A percentile compares a stretch with the other conserved stretches of the same genome.
Evolutionary conservation across 2,888 invertebrate species (phyloP).

Genomic region (Heliconius ismenius): DNA sequence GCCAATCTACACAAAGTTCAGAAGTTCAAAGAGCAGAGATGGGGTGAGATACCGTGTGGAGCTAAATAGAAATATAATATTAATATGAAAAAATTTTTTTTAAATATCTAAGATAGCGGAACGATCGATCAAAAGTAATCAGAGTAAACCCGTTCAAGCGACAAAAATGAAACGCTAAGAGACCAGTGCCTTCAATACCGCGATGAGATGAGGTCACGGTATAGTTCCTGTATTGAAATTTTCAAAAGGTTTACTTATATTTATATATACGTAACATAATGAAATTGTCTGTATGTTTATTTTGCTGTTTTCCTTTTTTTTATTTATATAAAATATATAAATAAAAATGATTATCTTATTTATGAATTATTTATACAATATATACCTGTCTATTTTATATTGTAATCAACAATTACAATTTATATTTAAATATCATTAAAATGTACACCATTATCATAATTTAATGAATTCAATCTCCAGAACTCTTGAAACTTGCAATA

Average conservation of each 20-base stretch:
- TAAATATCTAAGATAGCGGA: neutral
- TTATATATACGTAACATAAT: neutral
- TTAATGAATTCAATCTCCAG: slow-evolving; percentile 3
- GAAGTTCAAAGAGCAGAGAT: too few relatives aligned
- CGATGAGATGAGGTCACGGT: slow-evolving; percentile 22
- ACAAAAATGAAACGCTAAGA: slow-evolving; percentile 23
- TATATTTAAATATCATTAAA: neutral
- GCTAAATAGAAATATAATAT: neutral
- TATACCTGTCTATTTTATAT: too few relatives aligned
- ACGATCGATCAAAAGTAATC: slow-evolving; percentile 22
- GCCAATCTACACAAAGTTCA: too few relatives aligned
- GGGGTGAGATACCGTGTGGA: too few relatives aligned
- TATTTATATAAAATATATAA: too few relatives aligned
- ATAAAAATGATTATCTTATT: too few relatives aligned
- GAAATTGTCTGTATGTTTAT: neutral
- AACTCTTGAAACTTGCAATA: slow-evolving; percentile 6
- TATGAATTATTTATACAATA: too few relatives aligned
- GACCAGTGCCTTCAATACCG: slow-evolving; percentile 7
- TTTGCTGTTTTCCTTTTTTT: neutral
- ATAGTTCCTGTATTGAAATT: slow-evolving; percentile 1
- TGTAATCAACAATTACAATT: neutral
- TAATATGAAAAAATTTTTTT: neutral
- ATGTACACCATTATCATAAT: slow-evolving; percentile 1
- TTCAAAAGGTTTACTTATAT: neutral
- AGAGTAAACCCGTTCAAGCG: slow-evolving; percentile 20